These are phyloP conservation scores for Mirounga angustirostris DNA, from an alignment of 2,113 vertebrate genomes.

Conservation along the genomic window DNA sequence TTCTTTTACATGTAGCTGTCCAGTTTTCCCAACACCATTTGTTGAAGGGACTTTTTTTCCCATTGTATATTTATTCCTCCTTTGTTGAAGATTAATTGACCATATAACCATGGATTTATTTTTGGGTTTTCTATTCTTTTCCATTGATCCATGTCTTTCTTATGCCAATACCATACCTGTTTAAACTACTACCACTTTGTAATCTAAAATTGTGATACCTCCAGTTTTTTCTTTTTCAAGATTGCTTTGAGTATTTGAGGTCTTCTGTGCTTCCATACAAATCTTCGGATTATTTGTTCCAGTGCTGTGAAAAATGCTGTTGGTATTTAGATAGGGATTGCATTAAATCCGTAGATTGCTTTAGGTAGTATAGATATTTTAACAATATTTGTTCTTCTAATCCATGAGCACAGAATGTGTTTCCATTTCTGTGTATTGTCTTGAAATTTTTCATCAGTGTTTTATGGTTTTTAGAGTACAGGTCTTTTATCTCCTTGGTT, in stretches of 20 bases:
- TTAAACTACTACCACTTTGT: neutral
- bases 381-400: neutral
- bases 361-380: too few species aligned
- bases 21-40: neutral
- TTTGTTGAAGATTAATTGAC: neutral
- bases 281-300: neutral
- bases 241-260: neutral
- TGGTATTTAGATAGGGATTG: neutral
- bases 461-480: neutral
- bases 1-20: neutral
- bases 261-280: neutral
- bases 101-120: neutral
- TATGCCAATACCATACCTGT: neutral
- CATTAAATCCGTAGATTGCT: too few species aligned
- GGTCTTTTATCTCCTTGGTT: neutral
- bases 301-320: neutral
- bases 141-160: neutral
- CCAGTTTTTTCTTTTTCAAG: neutral
- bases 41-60: neutral
- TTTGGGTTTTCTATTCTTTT: neutral
- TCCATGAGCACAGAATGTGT: neutral
- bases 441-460: neutral
- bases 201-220: neutral
- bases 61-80: neutral
- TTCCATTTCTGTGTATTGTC: neutral